A percentile compares a stretch with the other conserved stretches of the same genome.
Evolutionary conservation across 2,888 invertebrate species (phyloP).

Genomic region (Lathronympha strigana): DNA sequence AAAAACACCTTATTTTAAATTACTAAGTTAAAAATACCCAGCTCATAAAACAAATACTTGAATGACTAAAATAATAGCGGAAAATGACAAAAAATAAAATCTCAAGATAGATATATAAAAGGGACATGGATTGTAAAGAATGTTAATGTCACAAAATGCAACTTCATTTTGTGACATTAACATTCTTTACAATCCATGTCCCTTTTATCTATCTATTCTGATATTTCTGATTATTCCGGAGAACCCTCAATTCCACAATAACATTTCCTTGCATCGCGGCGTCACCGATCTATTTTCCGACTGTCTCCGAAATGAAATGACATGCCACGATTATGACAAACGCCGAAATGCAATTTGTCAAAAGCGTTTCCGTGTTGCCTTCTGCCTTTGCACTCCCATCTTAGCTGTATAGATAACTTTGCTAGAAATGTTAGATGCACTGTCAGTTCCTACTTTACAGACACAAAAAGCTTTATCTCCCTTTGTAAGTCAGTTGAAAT

Average conservation of each 20-base stretch:
- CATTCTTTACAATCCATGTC: no score
- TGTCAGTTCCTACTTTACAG: constrained; percentile 60
- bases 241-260: constrained; percentile 19
- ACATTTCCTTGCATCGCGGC: constrained; percentile 57
- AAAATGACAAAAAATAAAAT: no score
- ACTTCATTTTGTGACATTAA: no score
- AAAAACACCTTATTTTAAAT: no score
- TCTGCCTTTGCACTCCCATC: constrained; percentile 15
- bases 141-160: no score
- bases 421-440: constrained; percentile 60
- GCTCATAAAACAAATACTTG: no score
- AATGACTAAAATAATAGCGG: no score
- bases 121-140: no score
- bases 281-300: constrained; percentile 81
- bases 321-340: constrained; percentile 52
- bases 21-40: no score
- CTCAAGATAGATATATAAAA: no score
- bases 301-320: constrained; percentile 82
- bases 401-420: constrained; percentile 48
- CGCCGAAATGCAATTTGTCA: constrained; percentile 36
- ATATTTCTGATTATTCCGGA: background rate
- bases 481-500: background rate
- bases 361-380: constrained; percentile 29
- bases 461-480: background rate
- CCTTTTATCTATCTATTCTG: no score